Evolutionary conservation across 1,140 invertebrate species (phyloP).

Genomic region (Mycetomoellerius zeteki): DNA sequence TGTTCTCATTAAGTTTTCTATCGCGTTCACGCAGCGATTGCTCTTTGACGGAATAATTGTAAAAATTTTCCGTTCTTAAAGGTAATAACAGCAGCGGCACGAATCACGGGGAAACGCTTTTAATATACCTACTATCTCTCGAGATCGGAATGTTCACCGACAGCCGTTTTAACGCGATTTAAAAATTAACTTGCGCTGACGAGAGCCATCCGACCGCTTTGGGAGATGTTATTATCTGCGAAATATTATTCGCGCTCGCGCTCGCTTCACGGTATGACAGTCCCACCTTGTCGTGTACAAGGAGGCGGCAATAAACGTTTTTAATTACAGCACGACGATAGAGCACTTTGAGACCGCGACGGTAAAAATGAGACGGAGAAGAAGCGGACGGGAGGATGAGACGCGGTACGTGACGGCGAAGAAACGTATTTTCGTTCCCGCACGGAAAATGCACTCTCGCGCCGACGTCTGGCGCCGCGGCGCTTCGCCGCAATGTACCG

Average conservation of each 20-base stretch:
- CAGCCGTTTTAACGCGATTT: slow-evolving; percentile 38
- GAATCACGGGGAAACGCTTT: slow-evolving; percentile 1
- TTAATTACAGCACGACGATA: slow-evolving; percentile 31
- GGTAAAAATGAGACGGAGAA: neutral
- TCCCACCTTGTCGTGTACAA: neutral
- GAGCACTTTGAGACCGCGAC: slow-evolving; percentile 19
- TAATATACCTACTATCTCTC: slow-evolving; percentile 12
- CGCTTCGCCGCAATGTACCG: slow-evolving; percentile 68
- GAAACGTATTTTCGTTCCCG: slow-evolving; percentile 48
- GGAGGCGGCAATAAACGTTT: slow-evolving; percentile 47
- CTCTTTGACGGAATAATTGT: slow-evolving; percentile 12
- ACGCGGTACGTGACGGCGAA: neutral
- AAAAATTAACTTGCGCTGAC: slow-evolving; percentile 29
- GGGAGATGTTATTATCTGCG: neutral
- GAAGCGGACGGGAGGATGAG: neutral
- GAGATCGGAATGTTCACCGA: slow-evolving; percentile 36
- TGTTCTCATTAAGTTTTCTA: neutral
- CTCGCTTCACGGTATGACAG: neutral
- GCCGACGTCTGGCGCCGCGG: slow-evolving; percentile 73
- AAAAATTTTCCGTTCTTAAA: slow-evolving; percentile 5
- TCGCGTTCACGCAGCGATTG: neutral
- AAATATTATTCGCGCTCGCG: slow-evolving; percentile 19
- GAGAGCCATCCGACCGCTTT: slow-evolving; percentile 1
- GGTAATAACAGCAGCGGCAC: neutral
- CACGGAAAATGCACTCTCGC: slow-evolving; percentile 26